Evolutionary conservation across 2,113 vertebrate species (phyloP), one percentile per base, ranked within the genome.

Genomic region (Crotophaga sulcirostris): DNA sequence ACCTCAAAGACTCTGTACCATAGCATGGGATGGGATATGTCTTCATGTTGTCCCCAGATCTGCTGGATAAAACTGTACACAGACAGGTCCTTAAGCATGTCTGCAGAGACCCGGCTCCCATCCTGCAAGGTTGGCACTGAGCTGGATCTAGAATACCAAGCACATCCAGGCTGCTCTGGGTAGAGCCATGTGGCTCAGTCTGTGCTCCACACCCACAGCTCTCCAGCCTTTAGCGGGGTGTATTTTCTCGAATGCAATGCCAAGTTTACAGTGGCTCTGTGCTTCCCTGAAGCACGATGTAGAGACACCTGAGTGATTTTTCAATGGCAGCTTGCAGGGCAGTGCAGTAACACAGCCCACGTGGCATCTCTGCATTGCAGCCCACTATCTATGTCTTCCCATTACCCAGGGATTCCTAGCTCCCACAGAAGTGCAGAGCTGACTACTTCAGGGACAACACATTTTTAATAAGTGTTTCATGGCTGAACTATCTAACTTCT

Each of bases 121-220:
- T 18, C 33, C 77, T 59, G 19, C 31, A 45, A 70, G 31, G 45
- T 31, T 78, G 56, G 26, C 33, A 10, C 29, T 25, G 40, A 26
- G 36, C n/a, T 86, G 47, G 13, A 85, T 40, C 29, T 3, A 2
- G 49, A 83, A 36, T 10, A 34, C 9, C 0, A 0, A 44, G 6
- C 18, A 26, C 21, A 56, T 47, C 24, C 80, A 38, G 36, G 47
- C 18, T 54, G 31, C 34, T 67, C 64, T 21, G 13, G 21, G 31
- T 52, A 84, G 20, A 73, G 24, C 15, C 3, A 1, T 3, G 1
- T 36, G n/a, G 24, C 52, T 64, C 28, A 8, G 33, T 13, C 29
- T 80, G 38, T 44, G 52, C 17, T 4, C 1, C 38, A 51, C 29
- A 31, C 7, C 16, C 28, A 3, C 44, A 55, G 16, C 4, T 2